Base-by-base conservation (phyloP, 2,113 vertebrate genomes). In the Microcebus ravelobensis region DNA sequence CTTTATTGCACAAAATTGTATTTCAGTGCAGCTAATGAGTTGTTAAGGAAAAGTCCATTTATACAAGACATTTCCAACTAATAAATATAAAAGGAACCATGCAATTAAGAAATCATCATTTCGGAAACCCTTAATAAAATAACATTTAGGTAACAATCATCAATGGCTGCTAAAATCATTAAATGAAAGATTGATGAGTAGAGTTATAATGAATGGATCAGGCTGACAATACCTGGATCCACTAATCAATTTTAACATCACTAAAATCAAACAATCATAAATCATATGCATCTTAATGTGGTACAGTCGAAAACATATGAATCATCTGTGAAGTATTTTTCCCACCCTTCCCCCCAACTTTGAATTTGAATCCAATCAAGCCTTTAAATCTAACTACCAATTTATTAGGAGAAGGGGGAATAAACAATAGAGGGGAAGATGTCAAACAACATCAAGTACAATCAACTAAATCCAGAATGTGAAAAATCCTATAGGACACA, bases 361-460 rank as follows among this genome's bases (percentile, higher is more conserved):
- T 83, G 8, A 81, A 57, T 82, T 93, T 87, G 70, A 95, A 83
- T 87, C 31, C 61, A 45, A n/a, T 91, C n/a, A 90, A 12, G 31
- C 55, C 63, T 88, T 2, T 52, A 42, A 73, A n/a, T 36, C 13
- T 68, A 86, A 27, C 23, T 73, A 48, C 48, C 57, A 59, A 17
- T 36, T 84, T 70, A 31, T 39, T 18, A 74, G 42, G 11, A 50
- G 12, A 80, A 79, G 8, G 48, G 42, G 87, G 42, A 59, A 52
- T 63, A 27, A 94, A 76, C n/a, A 73, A 21, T 50, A 50, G 3
- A 76, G 34, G 29, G 34, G n/a, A 59, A 94, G 82, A 29, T 73
- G 71, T 86, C 31, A 59, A 90, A 95, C 45, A 23, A 1, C 55
- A 80, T 36, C 84, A 92, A 73, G 25, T 76, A 9, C 45, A 36